phyloP scores from a whole-genome alignment of 2,888 invertebrate genomes.

The Aelia acuminata region DNA sequence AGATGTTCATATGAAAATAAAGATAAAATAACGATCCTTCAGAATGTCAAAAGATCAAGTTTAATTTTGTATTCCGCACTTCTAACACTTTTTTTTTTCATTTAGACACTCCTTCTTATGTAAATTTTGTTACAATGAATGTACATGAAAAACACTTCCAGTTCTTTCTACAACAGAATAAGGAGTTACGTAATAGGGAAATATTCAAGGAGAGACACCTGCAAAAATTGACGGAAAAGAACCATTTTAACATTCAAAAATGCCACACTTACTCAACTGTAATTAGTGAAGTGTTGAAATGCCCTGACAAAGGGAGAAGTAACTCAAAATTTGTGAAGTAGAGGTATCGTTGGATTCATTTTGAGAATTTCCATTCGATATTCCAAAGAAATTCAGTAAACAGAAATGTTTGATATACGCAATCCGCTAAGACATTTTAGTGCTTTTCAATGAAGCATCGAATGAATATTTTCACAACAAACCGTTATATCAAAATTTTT shows the following conservation, averaged over 20 bases:
- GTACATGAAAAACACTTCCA: conserved; percentile 11
- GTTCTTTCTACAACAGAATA: conserved; percentile 10
- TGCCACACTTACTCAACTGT: neutral
- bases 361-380: too few relatives aligned
- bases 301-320: too few relatives aligned
- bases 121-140: conserved; percentile 13
- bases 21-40: neutral
- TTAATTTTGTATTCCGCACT: neutral
- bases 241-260: neutral
- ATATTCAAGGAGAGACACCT: neutral
- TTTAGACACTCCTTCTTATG: neutral
- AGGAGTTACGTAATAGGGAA: conserved; percentile 11
- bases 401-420: too few relatives aligned
- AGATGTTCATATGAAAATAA: neutral
- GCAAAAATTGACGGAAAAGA: neutral
- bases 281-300: too few relatives aligned
- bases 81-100: neutral
- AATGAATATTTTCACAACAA: too few relatives aligned
- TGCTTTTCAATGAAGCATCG: too few relatives aligned
- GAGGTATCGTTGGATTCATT: too few relatives aligned
- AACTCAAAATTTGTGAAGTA: too few relatives aligned
- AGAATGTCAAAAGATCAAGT: neutral
- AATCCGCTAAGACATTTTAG: too few relatives aligned
- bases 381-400: too few relatives aligned
- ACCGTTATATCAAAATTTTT: too few relatives aligned